phyloP scores from a whole-genome alignment of 1,140 invertebrate genomes.

The Drosophila parvula region DNA sequence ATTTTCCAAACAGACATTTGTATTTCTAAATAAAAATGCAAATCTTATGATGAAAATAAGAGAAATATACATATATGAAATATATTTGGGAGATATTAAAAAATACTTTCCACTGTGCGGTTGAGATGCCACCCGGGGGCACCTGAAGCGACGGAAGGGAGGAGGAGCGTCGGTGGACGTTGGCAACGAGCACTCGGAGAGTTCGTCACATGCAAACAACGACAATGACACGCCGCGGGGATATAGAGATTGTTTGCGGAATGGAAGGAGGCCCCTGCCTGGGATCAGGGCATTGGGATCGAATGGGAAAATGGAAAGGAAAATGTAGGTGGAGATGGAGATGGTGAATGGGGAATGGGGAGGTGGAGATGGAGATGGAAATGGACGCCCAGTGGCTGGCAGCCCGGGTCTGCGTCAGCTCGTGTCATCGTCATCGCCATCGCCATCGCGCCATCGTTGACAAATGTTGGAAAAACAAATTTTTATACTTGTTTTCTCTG shows the following conservation, averaged over 20 bases:
- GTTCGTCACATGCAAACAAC: conserved; percentile 73
- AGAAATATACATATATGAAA: background rate
- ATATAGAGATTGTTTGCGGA: conserved; percentile 32
- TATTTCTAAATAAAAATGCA: no score
- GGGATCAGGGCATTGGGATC: conserved; percentile 20
- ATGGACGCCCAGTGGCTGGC: conserved; percentile 42
- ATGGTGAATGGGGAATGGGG: conserved; percentile 6
- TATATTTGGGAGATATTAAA: no score
- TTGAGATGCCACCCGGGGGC: conserved; percentile 22
- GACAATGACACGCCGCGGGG: conserved; percentile 62
- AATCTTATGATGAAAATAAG: background rate
- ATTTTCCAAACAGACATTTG: no score
- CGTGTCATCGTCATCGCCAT: conserved; percentile 60
- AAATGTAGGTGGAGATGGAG: conserved; percentile 7
- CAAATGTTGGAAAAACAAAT: conserved; percentile 83
- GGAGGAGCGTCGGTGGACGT: conserved; percentile 13
- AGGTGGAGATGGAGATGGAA: conserved; percentile 24
- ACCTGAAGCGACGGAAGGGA: conserved; percentile 24
- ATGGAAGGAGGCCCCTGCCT: background rate
- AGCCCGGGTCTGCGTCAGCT: conserved; percentile 36
- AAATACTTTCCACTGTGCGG: conserved; percentile 30
- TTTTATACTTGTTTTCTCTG: conserved; percentile 79
- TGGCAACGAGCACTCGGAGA: conserved; percentile 45
- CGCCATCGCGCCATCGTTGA: conserved; percentile 68
- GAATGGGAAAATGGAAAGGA: conserved; percentile 6